These are phyloP conservation scores for Rhyacophila evoluta DNA, from an alignment of 2,888 invertebrate species.

Conservation along the genomic window DNA sequence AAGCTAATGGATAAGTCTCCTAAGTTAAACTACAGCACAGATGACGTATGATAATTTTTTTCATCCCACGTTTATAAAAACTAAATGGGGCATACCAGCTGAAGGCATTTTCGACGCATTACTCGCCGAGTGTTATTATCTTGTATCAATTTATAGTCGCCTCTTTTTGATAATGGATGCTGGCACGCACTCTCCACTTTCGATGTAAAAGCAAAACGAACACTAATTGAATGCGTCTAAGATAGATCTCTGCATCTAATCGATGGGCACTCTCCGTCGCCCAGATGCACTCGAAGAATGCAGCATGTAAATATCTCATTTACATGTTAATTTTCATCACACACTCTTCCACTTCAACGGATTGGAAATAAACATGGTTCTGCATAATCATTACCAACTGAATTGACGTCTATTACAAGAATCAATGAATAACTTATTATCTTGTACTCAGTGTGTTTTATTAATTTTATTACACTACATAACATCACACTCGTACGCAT, in stretches of 20 bases:
- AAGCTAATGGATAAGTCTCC: no score
- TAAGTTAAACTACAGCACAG: no score
- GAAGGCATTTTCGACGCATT: neutral
- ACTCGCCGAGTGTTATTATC: neutral
- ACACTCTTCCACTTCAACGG: neutral
- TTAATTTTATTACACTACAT: no score
- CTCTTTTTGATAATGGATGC: neutral
- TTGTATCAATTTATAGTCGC: neutral
- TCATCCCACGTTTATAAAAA: no score
- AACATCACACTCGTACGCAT: no score
- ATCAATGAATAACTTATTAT: no score
- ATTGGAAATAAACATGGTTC: neutral
- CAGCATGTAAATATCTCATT: neutral
- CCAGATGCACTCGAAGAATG: constrained; percentile 8
- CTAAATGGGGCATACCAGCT: neutral
- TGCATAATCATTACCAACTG: neutral
- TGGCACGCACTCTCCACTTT: neutral
- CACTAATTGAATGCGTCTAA: neutral
- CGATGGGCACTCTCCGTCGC: neutral
- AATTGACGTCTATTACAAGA: no score
- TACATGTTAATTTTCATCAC: neutral
- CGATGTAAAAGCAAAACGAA: neutral
- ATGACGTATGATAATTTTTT: no score
- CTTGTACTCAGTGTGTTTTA: no score
- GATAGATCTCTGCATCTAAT: constrained; percentile 13